Percentiles rank a stretch among this genome's conserved stretches.
Evolutionary conservation across 2,113 vertebrate genomes (phyloP).

Genomic region (Caranx melampygus): DNA sequence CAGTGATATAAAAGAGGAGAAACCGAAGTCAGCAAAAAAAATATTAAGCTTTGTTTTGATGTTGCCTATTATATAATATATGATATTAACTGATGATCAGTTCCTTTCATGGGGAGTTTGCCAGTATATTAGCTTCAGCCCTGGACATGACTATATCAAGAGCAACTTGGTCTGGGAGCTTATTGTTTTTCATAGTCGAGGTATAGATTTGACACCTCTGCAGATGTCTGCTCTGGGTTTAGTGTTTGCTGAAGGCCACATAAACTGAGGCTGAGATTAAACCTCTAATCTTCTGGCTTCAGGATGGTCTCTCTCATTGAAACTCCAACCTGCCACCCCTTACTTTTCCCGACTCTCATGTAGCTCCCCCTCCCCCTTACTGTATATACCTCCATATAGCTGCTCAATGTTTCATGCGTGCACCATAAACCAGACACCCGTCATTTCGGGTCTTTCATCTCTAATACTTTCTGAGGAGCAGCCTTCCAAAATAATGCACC

Average conservation of each 20-base stretch:
- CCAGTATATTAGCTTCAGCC: too few relatives aligned
- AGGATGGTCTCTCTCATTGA: slow-evolving; percentile 9
- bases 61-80: too few relatives aligned
- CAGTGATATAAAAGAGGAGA: too few relatives aligned
- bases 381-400: slow-evolving; percentile 2
- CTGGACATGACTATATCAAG: background rate
- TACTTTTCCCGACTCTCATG: slow-evolving; percentile 18
- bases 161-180: background rate
- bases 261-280: slow-evolving; percentile 13
- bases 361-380: slow-evolving; percentile 3
- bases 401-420: slow-evolving; percentile 37
- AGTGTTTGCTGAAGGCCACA: slow-evolving; percentile 21
- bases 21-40: background rate
- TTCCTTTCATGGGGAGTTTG: background rate
- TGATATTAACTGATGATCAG: too few relatives aligned
- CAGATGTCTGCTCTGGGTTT: background rate
- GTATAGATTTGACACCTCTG: background rate
- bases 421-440: slow-evolving; percentile 24
- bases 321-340: slow-evolving; percentile 23
- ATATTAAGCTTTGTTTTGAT: too few relatives aligned
- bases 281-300: slow-evolving; percentile 36
- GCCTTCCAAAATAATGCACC: slow-evolving; percentile 42
- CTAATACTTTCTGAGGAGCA: slow-evolving; percentile 29
- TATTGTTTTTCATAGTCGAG: background rate
- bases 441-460: slow-evolving; percentile 23